Conservation (phyloP, 2,113 vertebrate species). For the Connochaetes taurinus region DNA sequence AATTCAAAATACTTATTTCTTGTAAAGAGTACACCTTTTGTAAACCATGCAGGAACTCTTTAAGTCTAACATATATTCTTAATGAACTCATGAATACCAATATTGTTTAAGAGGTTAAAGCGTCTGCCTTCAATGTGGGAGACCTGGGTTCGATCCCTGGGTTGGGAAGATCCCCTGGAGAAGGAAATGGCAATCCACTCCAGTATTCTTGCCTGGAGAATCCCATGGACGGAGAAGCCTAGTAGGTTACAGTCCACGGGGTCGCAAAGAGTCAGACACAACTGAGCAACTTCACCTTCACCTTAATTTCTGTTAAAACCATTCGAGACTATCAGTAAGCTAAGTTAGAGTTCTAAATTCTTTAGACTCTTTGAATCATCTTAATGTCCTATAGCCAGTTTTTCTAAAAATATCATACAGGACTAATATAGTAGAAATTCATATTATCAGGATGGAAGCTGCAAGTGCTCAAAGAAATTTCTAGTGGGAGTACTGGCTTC, state of each 20-base stretch:
- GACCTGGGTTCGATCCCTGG: no score
- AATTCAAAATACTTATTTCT: not conserved
- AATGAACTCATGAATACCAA: not conserved
- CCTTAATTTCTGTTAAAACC: not conserved
- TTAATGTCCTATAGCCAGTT: not conserved
- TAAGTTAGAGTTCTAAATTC: not conserved
- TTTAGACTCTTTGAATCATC: not conserved
- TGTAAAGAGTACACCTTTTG: not conserved
- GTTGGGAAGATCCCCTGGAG: no score
- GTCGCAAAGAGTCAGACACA: no score
- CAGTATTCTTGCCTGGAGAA: no score
- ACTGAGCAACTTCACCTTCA: no score
- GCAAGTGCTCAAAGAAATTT: not conserved
- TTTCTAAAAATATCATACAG: slow-evolving; percentile 22
- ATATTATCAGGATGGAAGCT: not conserved
- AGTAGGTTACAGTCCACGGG: no score
- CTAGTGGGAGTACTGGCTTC: not conserved
- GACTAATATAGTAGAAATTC: not conserved
- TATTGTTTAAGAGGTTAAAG: not conserved
- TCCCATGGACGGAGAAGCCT: no score
- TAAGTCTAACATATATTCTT: not conserved
- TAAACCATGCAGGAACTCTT: not conserved
- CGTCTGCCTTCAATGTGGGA: no score
- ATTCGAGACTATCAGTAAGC: not conserved
- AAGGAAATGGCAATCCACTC: no score